Conservation (phyloP, 2,113 vertebrate genomes). For the Megaptera novaeangliae region DNA sequence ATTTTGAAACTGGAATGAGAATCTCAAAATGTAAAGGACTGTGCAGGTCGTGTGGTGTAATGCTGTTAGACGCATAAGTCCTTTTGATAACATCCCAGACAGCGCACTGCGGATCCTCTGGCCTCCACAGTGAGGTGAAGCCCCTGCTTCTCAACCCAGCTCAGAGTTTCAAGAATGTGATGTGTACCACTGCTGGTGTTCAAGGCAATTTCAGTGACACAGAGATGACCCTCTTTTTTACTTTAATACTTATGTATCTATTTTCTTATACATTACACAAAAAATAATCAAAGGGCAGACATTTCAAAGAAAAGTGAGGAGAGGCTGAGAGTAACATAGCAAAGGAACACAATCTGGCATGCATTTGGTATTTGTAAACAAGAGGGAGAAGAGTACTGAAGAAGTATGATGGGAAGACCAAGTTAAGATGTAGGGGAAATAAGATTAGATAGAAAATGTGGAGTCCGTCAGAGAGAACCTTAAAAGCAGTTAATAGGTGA, state of each 20-base stretch:
- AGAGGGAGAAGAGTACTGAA: neutral
- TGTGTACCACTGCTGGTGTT: neutral
- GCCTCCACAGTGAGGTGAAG: neutral
- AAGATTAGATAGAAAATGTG: neutral
- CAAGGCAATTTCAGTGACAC: neutral
- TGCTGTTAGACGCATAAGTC: neutral
- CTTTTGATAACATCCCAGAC: too few species aligned
- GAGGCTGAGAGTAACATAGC: neutral
- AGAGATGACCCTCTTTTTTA: neutral
- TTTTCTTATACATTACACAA: neutral
- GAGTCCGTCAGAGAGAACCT: neutral
- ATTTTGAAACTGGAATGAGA: neutral
- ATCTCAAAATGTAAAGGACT: neutral
- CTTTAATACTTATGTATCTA: neutral
- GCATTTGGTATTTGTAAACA: neutral
- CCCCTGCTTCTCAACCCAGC: neutral
- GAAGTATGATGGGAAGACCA: neutral
- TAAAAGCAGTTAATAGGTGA: neutral
- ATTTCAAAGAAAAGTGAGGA: neutral
- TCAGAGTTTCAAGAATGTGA: neutral
- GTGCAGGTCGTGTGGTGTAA: accelerated
- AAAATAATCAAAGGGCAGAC: neutral
- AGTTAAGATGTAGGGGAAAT: neutral
- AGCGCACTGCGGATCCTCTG: neutral
- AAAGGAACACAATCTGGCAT: neutral